Conservation (phyloP, 2,113 vertebrate species). For the Rhea americana region DNA sequence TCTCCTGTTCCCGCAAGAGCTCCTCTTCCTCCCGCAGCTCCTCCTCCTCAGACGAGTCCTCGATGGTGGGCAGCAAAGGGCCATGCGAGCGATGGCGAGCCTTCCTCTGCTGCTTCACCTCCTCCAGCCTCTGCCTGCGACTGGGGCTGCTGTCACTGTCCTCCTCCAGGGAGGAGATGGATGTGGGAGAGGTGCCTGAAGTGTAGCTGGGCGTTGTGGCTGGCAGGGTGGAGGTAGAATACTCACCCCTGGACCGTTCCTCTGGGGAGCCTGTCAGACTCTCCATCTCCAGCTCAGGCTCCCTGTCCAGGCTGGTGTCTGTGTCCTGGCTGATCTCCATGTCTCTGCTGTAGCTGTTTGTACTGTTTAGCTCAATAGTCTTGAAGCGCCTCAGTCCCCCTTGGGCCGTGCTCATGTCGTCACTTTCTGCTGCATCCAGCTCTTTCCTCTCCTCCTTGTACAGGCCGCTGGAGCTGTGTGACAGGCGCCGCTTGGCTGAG, state of each 20-base stretch:
- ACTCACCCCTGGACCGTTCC: slow-evolving; percentile 93
- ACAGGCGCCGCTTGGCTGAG: slow-evolving; percentile 78
- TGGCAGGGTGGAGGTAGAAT: slow-evolving; percentile 91
- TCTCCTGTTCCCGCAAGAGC: slow-evolving; percentile 94
- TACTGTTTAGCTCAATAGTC: slow-evolving; percentile 96
- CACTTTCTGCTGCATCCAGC: slow-evolving; percentile 73
- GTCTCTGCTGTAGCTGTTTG: slow-evolving; percentile 87
- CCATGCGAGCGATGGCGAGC: slow-evolving; percentile 95
- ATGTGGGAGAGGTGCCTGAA: slow-evolving; percentile 95
- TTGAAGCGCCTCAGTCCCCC: slow-evolving; percentile 95
- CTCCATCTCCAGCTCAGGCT: slow-evolving; percentile 98
- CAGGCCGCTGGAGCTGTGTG: slow-evolving; percentile 85
- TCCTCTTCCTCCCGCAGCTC: slow-evolving; percentile 97
- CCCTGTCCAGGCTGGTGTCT: slow-evolving; percentile 88
- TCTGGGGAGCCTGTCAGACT: slow-evolving; percentile 96
- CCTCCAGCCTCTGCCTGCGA: slow-evolving; percentile 91
- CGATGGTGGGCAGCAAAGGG: slow-evolving; percentile 94
- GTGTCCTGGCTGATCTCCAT: slow-evolving; percentile 87
- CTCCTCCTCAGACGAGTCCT: slow-evolving; percentile 97
- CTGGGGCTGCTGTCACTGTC: slow-evolving; percentile 98
- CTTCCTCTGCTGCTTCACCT: slow-evolving; percentile 97
- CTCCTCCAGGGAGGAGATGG: slow-evolving; percentile 96
- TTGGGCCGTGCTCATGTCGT: slow-evolving; percentile 85
- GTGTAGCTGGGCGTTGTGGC: slow-evolving; percentile 97
- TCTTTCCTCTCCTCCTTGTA: slow-evolving; percentile 85